A percentile compares a stretch with the other conserved stretches of the same genome.
phyloP scores from a whole-genome alignment of 2,113 vertebrate genomes.

The Oplegnathus fasciatus region DNA sequence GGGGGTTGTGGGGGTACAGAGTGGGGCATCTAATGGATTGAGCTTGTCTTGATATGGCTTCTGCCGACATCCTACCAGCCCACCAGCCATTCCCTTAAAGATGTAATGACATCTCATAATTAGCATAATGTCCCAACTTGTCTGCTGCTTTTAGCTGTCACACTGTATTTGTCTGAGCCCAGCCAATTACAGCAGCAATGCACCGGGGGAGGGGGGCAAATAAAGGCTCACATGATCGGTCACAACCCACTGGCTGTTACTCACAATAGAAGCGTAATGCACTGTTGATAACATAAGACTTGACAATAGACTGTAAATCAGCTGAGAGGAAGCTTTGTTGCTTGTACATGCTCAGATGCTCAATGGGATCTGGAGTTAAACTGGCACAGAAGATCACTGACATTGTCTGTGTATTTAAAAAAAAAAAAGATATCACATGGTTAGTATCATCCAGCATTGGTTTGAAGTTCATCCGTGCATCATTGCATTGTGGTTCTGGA shows the following conservation, averaged over 20 bases:
- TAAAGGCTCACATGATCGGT: slow-evolving; percentile 61
- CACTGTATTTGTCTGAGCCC: slow-evolving; percentile 83
- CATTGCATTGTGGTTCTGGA: too few relatives aligned
- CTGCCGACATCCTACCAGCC: slow-evolving; percentile 84
- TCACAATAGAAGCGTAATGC: slow-evolving; percentile 49
- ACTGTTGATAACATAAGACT: slow-evolving; percentile 59
- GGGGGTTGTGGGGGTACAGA: slow-evolving; percentile 9
- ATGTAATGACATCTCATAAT: slow-evolving; percentile 85
- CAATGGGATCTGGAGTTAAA: slow-evolving; percentile 11
- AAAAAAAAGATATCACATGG: neutral
- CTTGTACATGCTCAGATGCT: slow-evolving; percentile 75
- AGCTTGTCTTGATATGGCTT: slow-evolving; percentile 66
- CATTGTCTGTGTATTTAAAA: neutral
- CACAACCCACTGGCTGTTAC: slow-evolving; percentile 79
- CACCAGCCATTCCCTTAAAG: slow-evolving; percentile 80
- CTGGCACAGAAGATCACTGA: neutral
- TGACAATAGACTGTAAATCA: slow-evolving; percentile 54
- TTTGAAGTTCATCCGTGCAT: neutral
- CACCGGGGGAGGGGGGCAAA: slow-evolving; percentile 34
- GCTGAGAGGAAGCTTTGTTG: slow-evolving; percentile 77
- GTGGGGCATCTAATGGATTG: slow-evolving; percentile 60
- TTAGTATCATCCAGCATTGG: neutral
- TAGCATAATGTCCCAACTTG: slow-evolving; percentile 86
- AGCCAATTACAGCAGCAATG: slow-evolving; percentile 73
- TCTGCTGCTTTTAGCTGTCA: slow-evolving; percentile 85